Conservation (phyloP, 53 echinoderm and acorn worm genomes). For the Henricia sp. region DNA sequence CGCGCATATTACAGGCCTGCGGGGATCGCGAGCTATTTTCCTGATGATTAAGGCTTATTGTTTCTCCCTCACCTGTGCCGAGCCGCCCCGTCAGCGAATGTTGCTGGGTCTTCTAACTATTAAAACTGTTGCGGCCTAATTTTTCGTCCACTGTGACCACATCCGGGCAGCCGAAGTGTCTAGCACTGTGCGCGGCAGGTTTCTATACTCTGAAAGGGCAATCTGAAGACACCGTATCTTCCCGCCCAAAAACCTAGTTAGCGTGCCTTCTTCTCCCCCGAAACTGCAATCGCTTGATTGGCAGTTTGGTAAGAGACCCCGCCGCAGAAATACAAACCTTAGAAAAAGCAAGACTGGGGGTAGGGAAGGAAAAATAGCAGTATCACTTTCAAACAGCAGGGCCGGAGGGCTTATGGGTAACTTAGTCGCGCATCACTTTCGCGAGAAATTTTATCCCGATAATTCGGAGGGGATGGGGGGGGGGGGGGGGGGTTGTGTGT, state of each 20-base stretch:
- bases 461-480: constrained; percentile 33
- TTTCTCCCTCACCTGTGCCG: constrained; percentile 34
- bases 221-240: constrained; percentile 30
- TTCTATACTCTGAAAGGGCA: not conserved
- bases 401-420: constrained; percentile 35
- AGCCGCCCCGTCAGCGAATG: not conserved
- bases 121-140: constrained; percentile 35
- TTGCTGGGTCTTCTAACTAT: not conserved
- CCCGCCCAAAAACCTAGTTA: constrained; percentile 35
- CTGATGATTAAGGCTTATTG: constrained; percentile 57
- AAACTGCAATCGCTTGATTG: constrained; percentile 30
- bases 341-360: constrained; percentile 21
- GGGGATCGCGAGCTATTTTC: constrained; percentile 16
- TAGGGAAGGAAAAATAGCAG: constrained; percentile 38
- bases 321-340: not conserved
- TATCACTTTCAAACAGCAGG: constrained; percentile 47
- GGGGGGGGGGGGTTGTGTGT: too few relatives aligned
- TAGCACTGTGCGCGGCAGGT: not conserved
- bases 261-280: constrained; percentile 1
- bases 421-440: constrained; percentile 47
- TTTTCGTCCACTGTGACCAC: constrained; percentile 27
- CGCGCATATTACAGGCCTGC: constrained; percentile 13
- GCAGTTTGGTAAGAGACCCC: constrained; percentile 20
- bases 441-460: constrained; percentile 56
- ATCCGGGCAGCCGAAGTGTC: constrained; percentile 4